These are phyloP conservation scores for Gymnocypris eckloni DNA, from an alignment of 2,797 vertebrate species.

Conservation along the genomic window DNA sequence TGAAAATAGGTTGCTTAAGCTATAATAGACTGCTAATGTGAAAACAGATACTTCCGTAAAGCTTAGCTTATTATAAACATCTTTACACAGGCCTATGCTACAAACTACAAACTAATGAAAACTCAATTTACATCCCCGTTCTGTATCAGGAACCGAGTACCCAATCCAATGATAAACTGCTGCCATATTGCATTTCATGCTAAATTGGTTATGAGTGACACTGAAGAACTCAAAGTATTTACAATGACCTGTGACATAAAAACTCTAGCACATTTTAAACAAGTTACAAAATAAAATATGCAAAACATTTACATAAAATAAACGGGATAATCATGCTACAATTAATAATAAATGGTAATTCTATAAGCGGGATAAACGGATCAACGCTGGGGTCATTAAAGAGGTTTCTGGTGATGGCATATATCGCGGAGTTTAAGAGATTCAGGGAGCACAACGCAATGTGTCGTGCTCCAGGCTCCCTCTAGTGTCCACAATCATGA, in stretches of 20 bases:
- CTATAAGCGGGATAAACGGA: background rate
- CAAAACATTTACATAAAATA: background rate
- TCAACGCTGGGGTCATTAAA: background rate
- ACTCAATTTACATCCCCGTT: background rate
- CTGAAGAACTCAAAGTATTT: background rate
- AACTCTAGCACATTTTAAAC: background rate
- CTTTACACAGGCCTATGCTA: background rate
- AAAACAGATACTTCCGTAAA: background rate
- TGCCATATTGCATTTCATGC: background rate
- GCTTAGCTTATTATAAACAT: background rate
- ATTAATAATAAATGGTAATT: background rate
- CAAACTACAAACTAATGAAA: background rate
- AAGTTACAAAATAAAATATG: background rate
- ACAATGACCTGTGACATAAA: background rate
- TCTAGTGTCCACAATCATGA: slow-evolving; percentile 50
- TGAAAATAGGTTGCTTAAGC: background rate
- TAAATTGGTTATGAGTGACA: background rate
- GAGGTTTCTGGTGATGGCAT: background rate
- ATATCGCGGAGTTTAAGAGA: background rate
- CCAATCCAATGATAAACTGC: background rate
- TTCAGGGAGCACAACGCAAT: slow-evolving; percentile 73
- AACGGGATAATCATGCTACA: background rate
- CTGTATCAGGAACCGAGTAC: background rate
- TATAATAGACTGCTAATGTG: background rate
- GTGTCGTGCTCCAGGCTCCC: slow-evolving; percentile 61